phyloP scores from a whole-genome alignment of 2,797 vertebrate species.

The Ptychadena robeensis region DNA sequence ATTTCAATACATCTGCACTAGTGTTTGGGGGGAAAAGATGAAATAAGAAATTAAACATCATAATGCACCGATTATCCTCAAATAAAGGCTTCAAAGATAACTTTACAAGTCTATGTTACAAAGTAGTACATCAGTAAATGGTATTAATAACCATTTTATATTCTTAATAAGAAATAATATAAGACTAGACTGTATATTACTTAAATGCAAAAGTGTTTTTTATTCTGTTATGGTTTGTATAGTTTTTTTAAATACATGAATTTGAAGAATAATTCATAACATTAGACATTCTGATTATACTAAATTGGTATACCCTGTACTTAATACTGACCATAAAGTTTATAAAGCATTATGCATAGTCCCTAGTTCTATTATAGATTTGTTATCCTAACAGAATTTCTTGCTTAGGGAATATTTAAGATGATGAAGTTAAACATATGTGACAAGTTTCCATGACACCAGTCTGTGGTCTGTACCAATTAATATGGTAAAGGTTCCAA shows the following conservation, averaged over 20 bases:
- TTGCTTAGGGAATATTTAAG: not conserved
- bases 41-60: not conserved
- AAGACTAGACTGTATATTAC: not conserved
- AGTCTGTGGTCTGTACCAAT: not conserved
- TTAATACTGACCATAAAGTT: not conserved
- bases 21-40: not conserved
- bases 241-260: not conserved
- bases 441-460: not conserved
- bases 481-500: too few relatives aligned
- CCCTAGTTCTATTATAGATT: not conserved
- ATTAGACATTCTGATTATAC: not conserved
- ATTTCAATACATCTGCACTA: not conserved
- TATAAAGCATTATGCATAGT: not conserved
- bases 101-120: not conserved
- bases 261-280: not conserved
- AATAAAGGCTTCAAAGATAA: not conserved
- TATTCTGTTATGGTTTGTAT: not conserved
- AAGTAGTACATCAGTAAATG: not conserved
- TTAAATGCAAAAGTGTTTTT: too few relatives aligned
- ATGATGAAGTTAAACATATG: not conserved
- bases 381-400: not conserved
- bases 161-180: not conserved
- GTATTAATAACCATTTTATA: not conserved
- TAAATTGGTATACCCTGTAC: not conserved
- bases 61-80: not conserved